phyloP scores from a whole-genome alignment of 2,113 vertebrate genomes.

The Oryzias celebensis region DNA sequence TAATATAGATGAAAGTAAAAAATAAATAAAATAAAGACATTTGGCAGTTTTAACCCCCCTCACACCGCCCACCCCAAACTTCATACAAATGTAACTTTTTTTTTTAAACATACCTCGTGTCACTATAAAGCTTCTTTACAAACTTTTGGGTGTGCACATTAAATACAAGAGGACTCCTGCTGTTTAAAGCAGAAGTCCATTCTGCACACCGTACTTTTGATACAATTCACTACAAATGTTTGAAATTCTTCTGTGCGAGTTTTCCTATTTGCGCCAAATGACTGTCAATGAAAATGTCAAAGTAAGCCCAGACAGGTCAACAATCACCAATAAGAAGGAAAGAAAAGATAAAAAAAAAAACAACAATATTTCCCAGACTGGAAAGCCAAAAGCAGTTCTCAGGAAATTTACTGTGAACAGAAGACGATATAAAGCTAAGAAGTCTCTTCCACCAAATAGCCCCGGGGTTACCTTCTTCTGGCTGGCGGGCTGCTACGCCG shows the following conservation, averaged over 20 bases:
- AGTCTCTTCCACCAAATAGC: slow-evolving; percentile 12
- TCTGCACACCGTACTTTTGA: slow-evolving; percentile 31
- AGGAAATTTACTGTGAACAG: slow-evolving; percentile 48
- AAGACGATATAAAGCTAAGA: slow-evolving; percentile 4
- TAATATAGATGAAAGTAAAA: slow-evolving; percentile 98
- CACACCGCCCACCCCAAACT: not conserved
- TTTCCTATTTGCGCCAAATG: slow-evolving; percentile 35
- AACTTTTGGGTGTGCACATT: slow-evolving; percentile 20
- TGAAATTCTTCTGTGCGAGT: slow-evolving; percentile 2
- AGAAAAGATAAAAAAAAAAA: slow-evolving; percentile 10
- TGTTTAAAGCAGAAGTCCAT: slow-evolving; percentile 14
- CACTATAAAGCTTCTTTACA: slow-evolving; percentile 5
- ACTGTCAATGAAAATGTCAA: slow-evolving; percentile 67
- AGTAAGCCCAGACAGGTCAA: slow-evolving; percentile 39
- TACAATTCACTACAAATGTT: slow-evolving; percentile 16
- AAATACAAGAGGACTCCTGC: slow-evolving; percentile 14
- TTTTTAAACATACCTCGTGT: slow-evolving; percentile 26
- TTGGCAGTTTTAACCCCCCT: slow-evolving; percentile 60
- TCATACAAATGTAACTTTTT: slow-evolving; percentile 27
- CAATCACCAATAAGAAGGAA: slow-evolving; percentile 40
- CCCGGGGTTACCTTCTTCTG: slow-evolving; percentile 86
- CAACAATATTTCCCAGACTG: slow-evolving; percentile 32
- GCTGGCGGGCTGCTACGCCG: slow-evolving; percentile 88
- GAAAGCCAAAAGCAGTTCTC: slow-evolving; percentile 38
- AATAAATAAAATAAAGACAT: slow-evolving; percentile 84